phyloP scores from a whole-genome alignment of 2,888 invertebrate species.

The Lasioglossum pauxillum region DNA sequence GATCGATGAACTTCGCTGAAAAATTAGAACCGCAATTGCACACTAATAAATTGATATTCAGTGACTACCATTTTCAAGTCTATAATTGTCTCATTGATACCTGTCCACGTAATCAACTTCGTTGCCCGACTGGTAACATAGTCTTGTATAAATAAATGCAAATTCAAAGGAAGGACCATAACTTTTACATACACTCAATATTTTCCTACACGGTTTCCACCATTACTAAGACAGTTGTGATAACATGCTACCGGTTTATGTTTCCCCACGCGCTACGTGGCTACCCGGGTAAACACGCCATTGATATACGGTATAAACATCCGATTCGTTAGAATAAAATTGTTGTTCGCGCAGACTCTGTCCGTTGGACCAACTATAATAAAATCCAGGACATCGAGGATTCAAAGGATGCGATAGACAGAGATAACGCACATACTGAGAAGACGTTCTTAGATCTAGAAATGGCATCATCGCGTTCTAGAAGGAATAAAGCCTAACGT shows the following conservation, averaged over 20 bases:
- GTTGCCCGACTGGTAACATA: too few relatives aligned
- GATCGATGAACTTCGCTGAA: too few relatives aligned
- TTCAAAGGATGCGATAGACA: background rate
- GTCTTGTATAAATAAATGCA: too few relatives aligned
- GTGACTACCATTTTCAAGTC: too few relatives aligned
- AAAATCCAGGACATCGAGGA: background rate
- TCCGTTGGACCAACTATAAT: too few relatives aligned
- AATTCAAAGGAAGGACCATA: too few relatives aligned
- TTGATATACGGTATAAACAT: background rate
- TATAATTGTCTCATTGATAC: too few relatives aligned
- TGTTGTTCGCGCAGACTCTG: background rate
- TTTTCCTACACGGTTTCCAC: background rate
- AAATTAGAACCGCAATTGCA: too few relatives aligned
- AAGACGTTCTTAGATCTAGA: background rate
- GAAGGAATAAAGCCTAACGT: background rate
- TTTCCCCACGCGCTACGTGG: background rate
- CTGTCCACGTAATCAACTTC: too few relatives aligned
- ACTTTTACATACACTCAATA: background rate
- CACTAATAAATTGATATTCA: too few relatives aligned
- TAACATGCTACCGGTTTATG: background rate
- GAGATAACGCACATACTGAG: background rate
- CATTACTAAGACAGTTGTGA: background rate
- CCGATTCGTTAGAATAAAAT: background rate
- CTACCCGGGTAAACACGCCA: background rate
- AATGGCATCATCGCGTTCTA: background rate